Percentiles rank a stretch among this genome's conserved stretches.
Conservation (phyloP, 2,888 invertebrate genomes). For the Protodeltote pygarga region DNA sequence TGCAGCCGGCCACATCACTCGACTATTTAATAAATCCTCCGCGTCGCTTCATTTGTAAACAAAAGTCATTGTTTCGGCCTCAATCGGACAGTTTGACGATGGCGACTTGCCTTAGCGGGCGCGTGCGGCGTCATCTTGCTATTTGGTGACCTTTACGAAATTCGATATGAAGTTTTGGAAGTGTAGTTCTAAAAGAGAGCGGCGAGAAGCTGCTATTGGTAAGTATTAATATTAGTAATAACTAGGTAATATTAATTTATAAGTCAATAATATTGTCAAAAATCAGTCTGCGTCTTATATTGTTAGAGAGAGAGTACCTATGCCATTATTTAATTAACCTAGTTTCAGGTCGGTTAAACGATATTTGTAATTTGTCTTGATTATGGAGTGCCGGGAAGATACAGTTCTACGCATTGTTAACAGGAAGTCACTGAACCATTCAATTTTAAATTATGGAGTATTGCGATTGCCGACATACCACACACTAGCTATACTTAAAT, state of each 20-base stretch:
- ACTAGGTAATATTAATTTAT: too few species aligned
- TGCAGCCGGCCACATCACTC: slow-evolving; percentile 68
- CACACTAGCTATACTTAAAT: background rate
- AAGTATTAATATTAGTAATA: slow-evolving; percentile 43
- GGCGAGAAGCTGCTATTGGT: slow-evolving; percentile 67
- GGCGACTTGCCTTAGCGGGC: slow-evolving; percentile 73
- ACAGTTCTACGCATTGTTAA: slow-evolving; percentile 43
- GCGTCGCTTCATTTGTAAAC: slow-evolving; percentile 82
- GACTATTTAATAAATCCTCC: slow-evolving; percentile 78
- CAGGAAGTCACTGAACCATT: slow-evolving; percentile 46
- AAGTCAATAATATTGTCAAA: slow-evolving; percentile 10
- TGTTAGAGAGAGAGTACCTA: slow-evolving; percentile 9
- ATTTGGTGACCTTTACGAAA: slow-evolving; percentile 53
- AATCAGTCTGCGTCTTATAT: background rate
- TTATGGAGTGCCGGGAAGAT: slow-evolving; percentile 48
- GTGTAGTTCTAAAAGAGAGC: slow-evolving; percentile 71
- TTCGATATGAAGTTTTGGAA: slow-evolving; percentile 82
- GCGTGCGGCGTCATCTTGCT: slow-evolving; percentile 66
- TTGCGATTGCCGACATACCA: background rate
- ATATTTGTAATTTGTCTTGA: slow-evolving; percentile 61
- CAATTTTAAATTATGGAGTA: slow-evolving; percentile 23
- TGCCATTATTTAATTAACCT: slow-evolving; percentile 55
- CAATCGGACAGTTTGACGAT: slow-evolving; percentile 79
- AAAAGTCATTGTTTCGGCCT: slow-evolving; percentile 84
- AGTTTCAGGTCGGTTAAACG: slow-evolving; percentile 44